A percentile compares a stretch with the other conserved stretches of the same genome.
These are phyloP conservation scores for Brienomyrus longianalis DNA, from an alignment of 2,113 vertebrate species.

Conservation along the genomic window DNA sequence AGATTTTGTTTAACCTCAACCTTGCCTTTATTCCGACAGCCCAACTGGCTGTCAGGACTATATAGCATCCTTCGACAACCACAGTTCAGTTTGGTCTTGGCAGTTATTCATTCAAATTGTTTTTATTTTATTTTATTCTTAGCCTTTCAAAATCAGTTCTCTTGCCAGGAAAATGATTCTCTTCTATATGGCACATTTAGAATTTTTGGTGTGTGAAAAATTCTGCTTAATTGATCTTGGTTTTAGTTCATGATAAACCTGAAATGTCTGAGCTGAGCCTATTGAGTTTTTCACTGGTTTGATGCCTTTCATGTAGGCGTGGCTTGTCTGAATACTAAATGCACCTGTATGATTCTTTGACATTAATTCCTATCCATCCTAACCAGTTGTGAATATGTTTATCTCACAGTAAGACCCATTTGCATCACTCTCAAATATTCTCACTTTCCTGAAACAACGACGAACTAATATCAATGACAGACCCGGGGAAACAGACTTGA, in stretches of 20 bases:
- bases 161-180: no score
- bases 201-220: background rate
- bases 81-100: background rate
- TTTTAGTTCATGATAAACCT: background rate
- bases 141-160: background rate
- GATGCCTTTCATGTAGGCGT: background rate
- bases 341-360: background rate
- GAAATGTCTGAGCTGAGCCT: background rate
- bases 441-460: background rate
- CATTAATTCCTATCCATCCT: background rate
- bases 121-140: background rate
- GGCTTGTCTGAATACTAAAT: background rate
- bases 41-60: background rate
- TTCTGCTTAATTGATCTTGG: background rate
- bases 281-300: background rate
- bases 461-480: no score
- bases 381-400: background rate
- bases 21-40: constrained; percentile 6
- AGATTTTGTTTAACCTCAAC: background rate
- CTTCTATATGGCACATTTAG: background rate
- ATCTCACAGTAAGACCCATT: background rate
- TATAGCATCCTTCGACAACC: background rate
- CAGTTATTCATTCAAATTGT: background rate
- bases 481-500: no score
- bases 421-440: background rate